Base-by-base conservation (phyloP, 1,140 invertebrate genomes). In the Drosophila mauritiana region DNA sequence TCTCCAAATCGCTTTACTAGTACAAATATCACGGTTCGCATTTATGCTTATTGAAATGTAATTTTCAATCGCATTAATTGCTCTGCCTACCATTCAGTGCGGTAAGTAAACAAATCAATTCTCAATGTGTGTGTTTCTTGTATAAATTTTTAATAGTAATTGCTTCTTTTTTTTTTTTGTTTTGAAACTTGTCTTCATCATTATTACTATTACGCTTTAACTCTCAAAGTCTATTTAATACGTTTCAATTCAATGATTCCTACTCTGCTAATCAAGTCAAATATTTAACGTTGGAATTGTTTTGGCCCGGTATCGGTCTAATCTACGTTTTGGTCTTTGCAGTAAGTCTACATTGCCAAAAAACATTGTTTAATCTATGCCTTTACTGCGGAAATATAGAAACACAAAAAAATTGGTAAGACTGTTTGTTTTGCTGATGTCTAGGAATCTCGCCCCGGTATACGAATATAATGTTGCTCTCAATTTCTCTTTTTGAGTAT, bases 1-100 rank as follows among this genome's bases (percentile, higher is more conserved):
- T 78, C 61, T 72, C 63, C 67, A 15, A 45, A 58, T 73, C 64
- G 68, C 74, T 73, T 90, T 84, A 91, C 88, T 91, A 91, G 80
- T 91, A 91, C 88, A 91, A 91, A 91, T 91, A 91, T 91, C 88
- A 91, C 88, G 88, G 72, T 91, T 80, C 84, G 80, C 80, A 58
- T 79, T 77, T 76, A 80, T 59, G 72, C 77, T 54, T 73, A 57
- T 80, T 64, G 55, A 80, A 78, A 64, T 80, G 65, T 73, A 64
- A 65, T 78, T 51, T 64, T 80, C 58, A 62, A 61, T 73, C 73
- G 77, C 68, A 61, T 64, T 62, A 70, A 77, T 73, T 72, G 77
- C 63, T 58, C 34, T 42, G 49, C 52, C 56, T 72, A 36, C 57
- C 40, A 7, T 27, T 51, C 48, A 1, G 39, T 27, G 37, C 22